Evolutionary conservation across 2,888 invertebrate species (phyloP).

Genomic region (Aspidiotus rigidus): DNA sequence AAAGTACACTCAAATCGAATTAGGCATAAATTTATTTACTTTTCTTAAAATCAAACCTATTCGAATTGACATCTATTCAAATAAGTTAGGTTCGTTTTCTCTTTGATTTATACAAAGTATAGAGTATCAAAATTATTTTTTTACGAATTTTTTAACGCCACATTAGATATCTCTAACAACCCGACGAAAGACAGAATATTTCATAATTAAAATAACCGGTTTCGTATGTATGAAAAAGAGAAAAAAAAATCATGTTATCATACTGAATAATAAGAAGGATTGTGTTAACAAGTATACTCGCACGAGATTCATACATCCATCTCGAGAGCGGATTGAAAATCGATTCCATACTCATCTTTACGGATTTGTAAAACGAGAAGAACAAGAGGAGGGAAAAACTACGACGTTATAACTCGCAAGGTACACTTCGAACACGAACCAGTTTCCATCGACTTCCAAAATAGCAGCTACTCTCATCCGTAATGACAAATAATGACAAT

Average conservation of each 20-base stretch:
- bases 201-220: constrained; percentile 4
- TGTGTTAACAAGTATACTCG: not conserved
- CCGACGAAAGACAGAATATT: not conserved
- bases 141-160: not conserved
- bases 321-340: not conserved
- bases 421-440: not conserved
- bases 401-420: too few species aligned
- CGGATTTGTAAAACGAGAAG: too few species aligned
- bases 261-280: not conserved
- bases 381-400: too few species aligned
- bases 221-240: not conserved
- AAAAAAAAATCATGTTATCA: not conserved
- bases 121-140: too few species aligned
- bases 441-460: not conserved
- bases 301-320: not conserved
- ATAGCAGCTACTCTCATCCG: constrained; percentile 1
- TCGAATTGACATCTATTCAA: too few species aligned
- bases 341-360: not conserved
- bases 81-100: too few species aligned
- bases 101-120: too few species aligned
- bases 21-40: too few species aligned
- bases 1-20: too few species aligned
- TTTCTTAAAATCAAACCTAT: too few species aligned
- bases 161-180: not conserved
- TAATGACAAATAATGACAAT: constrained; percentile 26